Evolutionary conservation across 2,797 vertebrate genomes (phyloP), one percentile per base, ranked within the genome.

Genomic region (Micrastur ruficollis): DNA sequence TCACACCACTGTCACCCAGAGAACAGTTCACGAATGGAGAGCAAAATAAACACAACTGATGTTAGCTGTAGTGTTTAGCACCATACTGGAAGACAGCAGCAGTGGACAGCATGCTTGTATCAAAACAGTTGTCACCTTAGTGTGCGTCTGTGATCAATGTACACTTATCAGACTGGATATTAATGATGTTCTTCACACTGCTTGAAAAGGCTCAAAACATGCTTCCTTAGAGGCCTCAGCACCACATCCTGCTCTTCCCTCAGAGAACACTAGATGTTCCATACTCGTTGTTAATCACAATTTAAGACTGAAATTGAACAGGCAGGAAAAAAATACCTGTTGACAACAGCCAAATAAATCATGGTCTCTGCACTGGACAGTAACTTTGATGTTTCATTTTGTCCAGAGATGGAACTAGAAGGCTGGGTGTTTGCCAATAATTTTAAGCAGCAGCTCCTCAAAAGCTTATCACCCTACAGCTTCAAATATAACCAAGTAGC

Each of bases 1-100:
- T 42, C 36, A 19, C 29, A 46, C 9, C 21, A 16, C 56, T 21
- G 71, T 18, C 32, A 59, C 38, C 14, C 44, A n/a, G 3, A 31
- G 59, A 58, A 23, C 34, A 49, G 50, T 46, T 58, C 32, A 5
- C 0, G 0, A 61, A 31, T 1, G 6, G 67, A 36, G 46, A 66
- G 27, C 38, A 59, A 47, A 38, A 12, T 0, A 15, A 52, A n/a
- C 56, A 18, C 14, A 40, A 18, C 27, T 14, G 12, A 5, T 17
- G 9, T 8, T 9, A 58, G 26, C 34, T 26, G 46, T 7, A 31
- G 36, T 9, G 42, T 31, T 47, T 11, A 44, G 59, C 3, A 3
- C 42, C 46, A 12, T 44, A 25, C 1, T 22, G 22, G 38, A 63
- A 74, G 47, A 16, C 0, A 26, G 56, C 68, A 86, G 3, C 42